Base-by-base conservation (phyloP, 2,797 vertebrate genomes). In the Kryptopterus vitreolus region DNA sequence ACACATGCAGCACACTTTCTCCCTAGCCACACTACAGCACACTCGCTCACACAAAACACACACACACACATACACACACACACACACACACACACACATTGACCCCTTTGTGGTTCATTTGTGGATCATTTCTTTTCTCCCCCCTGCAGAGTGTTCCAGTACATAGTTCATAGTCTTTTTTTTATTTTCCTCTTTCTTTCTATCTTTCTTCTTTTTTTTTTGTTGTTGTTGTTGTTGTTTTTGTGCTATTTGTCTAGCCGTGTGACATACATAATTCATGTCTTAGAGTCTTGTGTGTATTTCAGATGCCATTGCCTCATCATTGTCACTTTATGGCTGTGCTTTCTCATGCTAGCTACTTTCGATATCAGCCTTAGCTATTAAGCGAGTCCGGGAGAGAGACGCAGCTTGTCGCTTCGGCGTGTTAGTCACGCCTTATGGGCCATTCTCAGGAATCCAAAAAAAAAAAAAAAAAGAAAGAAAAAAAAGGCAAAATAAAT, bases 231-330 rank as follows among this genome's bases (percentile, higher is more conserved):
- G n/a, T n/a, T n/a, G n/a, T 43, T 10, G 38, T 43, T 43, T 43
- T 43, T 43, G 75, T 84, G 81, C 76, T 86, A 81, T 81, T 86
- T 85, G 86, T 87, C 81, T 74, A 81, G 83, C 80, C 62, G 81
- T 87, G 80, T 86, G 83, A 87, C 85, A 86, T 82, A 82, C 81
- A 86, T 82, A 83, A 76, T 65, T 87, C 92, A 92, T 91, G 86
- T 85, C 80, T 87, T 66, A 82, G 83, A 81, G 81, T 82, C 81
- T 83, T 84, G 84, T 86, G 82, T 86, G 86, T 86, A 82, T 87
- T 79, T 89, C 87, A 88, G 86, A 89, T 84, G 55, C 80, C 87
- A 88, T 88, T 91, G 79, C 90, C 88, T 92, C 92, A 93, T 93
- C 90, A 82, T 68, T 68, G 84, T 90, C 92, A 91, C 76, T 88